Evolutionary conservation across 1,140 invertebrate genomes (phyloP).

Genomic region (Drosophila orena): DNA sequence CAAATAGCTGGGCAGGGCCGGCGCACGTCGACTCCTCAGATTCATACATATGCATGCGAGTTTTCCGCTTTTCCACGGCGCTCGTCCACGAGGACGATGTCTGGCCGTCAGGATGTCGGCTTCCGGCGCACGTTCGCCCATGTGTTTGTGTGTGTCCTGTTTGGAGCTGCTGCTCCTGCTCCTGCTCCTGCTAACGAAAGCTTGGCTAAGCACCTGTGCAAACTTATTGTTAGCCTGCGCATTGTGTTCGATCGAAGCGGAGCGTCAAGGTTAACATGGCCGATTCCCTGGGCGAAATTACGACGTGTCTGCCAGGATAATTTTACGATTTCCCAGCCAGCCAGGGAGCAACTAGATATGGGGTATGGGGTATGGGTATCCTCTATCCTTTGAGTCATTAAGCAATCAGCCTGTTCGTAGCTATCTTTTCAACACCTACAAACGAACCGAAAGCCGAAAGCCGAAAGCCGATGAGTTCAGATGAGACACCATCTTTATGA

Average conservation of each 20-base stretch:
- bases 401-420: conserved; percentile 62
- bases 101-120: conserved; percentile 55
- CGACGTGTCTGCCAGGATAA: conserved; percentile 84
- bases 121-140: conserved; percentile 59
- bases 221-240: conserved; percentile 81
- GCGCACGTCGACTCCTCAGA: conserved; percentile 29
- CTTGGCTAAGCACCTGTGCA: conserved; percentile 81
- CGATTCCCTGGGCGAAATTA: conserved; percentile 58
- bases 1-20: conserved; percentile 72
- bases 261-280: conserved; percentile 76
- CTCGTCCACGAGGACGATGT: conserved; percentile 19
- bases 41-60: conserved; percentile 72
- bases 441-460: conserved; percentile 34
- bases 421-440: conserved; percentile 77
- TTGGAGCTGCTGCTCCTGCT: not conserved
- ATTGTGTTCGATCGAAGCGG: conserved; percentile 67
- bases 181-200: conserved; percentile 43
- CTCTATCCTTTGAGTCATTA: conserved; percentile 52
- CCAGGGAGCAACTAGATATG: conserved; percentile 5
- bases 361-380: conserved; percentile 1
- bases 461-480: conserved; percentile 32
- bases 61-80: conserved; percentile 78
- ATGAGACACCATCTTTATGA: conserved; percentile 70
- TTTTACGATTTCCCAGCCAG: conserved; percentile 84
- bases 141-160: conserved; percentile 13